Evolutionary conservation across 2,113 vertebrate species (phyloP).

Genomic region (Daubentonia madagascariensis): DNA sequence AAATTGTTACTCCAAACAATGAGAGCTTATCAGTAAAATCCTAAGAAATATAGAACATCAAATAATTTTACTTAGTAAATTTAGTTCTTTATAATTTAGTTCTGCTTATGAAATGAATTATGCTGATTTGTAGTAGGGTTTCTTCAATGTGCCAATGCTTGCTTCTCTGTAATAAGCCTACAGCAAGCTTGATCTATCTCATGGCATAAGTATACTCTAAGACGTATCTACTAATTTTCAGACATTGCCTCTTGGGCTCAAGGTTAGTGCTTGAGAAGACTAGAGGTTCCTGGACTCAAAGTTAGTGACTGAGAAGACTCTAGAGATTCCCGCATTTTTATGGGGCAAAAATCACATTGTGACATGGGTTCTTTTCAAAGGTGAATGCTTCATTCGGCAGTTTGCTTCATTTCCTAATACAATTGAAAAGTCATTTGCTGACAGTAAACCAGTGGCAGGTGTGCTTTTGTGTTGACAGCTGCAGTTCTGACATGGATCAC

Average conservation of each 20-base stretch:
- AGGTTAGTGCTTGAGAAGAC: not conserved
- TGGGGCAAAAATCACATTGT: slow-evolving; percentile 33
- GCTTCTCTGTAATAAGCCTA: accelerated
- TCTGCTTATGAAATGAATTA: not conserved
- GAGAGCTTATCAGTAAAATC: not conserved
- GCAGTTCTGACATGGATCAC: slow-evolving; percentile 82
- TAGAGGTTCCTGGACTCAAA: not conserved
- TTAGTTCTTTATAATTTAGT: not conserved
- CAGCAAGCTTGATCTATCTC: not conserved
- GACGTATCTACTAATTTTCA: not conserved
- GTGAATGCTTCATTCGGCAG: slow-evolving; percentile 51
- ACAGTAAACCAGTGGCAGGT: slow-evolving; percentile 79
- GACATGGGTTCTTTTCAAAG: slow-evolving; percentile 46
- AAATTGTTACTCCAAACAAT: not conserved
- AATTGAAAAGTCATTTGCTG: slow-evolving; percentile 79
- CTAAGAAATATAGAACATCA: not conserved
- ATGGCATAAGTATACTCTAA: not conserved
- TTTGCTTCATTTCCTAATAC: slow-evolving; percentile 74
- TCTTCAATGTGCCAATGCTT: not conserved
- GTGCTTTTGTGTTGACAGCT: slow-evolving; percentile 81
- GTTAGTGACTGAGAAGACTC: not conserved
- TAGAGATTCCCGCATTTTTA: slow-evolving; percentile 16
- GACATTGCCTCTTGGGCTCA: not conserved
- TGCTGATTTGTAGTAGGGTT: not conserved
- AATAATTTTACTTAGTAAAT: not conserved